phyloP scores from a whole-genome alignment of 2,113 vertebrate species.

The Serilophus lunatus region DNA sequence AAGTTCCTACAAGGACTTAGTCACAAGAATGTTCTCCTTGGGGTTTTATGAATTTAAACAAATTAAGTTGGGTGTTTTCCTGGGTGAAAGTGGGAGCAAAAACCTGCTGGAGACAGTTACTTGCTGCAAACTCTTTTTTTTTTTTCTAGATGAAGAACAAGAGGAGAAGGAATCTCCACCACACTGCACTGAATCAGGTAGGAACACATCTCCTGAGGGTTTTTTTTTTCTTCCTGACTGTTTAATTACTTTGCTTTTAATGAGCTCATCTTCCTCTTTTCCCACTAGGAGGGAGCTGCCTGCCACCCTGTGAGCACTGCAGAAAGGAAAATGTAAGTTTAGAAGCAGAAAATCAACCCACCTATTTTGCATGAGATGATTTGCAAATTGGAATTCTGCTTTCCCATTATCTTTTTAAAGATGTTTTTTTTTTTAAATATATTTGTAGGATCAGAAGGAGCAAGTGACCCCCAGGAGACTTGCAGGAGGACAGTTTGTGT shows the following conservation, averaged over 20 bases:
- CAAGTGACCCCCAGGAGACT: conserved; percentile 77
- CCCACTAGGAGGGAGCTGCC: conserved; percentile 18
- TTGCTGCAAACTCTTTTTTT: neutral
- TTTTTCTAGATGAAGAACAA: neutral
- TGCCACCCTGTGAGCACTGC: conserved; percentile 36
- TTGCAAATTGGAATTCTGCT: neutral
- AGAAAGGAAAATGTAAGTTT: conserved; percentile 51
- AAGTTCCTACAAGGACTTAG: neutral
- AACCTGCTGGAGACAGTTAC: neutral
- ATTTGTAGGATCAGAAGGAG: conserved; percentile 74
- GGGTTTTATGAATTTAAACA: neutral
- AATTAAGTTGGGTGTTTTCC: neutral
- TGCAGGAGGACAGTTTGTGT: conserved; percentile 75
- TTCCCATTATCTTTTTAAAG: neutral
- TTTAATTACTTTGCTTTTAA: neutral
- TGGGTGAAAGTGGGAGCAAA: neutral
- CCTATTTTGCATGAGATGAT: neutral
- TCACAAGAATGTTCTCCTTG: neutral
- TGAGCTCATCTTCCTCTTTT: neutral
- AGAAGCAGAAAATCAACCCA: neutral
- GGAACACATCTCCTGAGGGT: neutral
- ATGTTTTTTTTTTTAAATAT: neutral
- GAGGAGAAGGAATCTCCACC: neutral
- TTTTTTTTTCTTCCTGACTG: neutral
- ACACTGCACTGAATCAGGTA: neutral